phyloP scores from a whole-genome alignment of 2,113 vertebrate species.

The Sus scrofa region DNA sequence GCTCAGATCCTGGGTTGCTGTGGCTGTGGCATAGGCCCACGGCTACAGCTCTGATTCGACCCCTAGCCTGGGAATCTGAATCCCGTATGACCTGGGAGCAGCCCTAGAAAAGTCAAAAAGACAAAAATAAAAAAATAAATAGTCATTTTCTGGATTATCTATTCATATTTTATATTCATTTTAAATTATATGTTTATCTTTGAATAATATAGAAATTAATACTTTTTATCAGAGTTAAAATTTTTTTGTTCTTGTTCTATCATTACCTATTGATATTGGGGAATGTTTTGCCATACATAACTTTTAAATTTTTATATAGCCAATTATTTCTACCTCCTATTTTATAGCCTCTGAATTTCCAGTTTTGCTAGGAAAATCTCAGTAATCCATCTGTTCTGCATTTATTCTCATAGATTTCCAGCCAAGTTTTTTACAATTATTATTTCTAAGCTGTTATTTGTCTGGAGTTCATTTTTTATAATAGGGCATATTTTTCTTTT shows the following conservation, averaged over 20 bases:
- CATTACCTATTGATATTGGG: neutral
- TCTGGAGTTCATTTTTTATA: neutral
- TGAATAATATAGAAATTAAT: neutral
- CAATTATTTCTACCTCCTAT: neutral
- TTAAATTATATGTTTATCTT: neutral
- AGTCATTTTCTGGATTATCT: neutral
- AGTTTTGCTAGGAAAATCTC: neutral
- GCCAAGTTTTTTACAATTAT: neutral
- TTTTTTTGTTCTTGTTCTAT: slow-evolving; percentile 31
- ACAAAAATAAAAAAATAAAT: too few species aligned
- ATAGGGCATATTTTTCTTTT: slow-evolving; percentile 19
- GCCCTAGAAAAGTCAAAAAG: too few species aligned
- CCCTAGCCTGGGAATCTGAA: too few species aligned
- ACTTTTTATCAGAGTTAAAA: neutral
- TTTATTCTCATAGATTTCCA: slow-evolving; percentile 17
- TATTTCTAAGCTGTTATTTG: neutral
- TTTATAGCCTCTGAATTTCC: neutral
- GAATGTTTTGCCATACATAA: neutral
- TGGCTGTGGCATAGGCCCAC: too few species aligned
- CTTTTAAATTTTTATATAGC: neutral
- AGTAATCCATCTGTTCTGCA: neutral
- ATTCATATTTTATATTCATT: neutral
- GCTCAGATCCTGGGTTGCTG: too few species aligned
- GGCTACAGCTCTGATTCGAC: too few species aligned
- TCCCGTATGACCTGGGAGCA: too few species aligned